These are phyloP conservation scores for Leguminivora glycinivorella DNA, from an alignment of 1,140 invertebrate genomes.

Conservation along the genomic window DNA sequence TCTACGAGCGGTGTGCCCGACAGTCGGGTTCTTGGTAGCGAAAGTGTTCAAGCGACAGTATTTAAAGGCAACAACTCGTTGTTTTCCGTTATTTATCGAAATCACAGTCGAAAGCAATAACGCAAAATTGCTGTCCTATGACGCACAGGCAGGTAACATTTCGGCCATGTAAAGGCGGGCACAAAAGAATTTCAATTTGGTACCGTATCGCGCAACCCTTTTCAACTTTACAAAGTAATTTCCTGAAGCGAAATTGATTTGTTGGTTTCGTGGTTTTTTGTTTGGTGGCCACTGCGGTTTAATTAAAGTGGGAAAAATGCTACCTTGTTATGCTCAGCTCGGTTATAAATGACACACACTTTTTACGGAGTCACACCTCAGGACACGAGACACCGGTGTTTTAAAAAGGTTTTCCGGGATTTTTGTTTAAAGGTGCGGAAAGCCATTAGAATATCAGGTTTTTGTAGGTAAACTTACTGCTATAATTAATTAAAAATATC, in stretches of 20 bases:
- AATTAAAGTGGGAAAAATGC: conserved; percentile 62
- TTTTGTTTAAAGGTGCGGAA: conserved; percentile 1
- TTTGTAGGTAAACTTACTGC: too few relatives aligned
- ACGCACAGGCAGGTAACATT: conserved; percentile 62
- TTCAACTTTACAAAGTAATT: conserved; percentile 73
- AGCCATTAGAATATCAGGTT: background rate
- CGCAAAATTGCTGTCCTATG: conserved; percentile 52
- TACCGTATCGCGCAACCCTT: conserved; percentile 70
- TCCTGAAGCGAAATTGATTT: conserved; percentile 75
- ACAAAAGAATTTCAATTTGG: conserved; percentile 76
- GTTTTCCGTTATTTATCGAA: conserved; percentile 10
- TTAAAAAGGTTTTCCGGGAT: background rate
- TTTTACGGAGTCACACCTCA: conserved; percentile 18
- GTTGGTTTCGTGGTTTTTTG: conserved; percentile 67
- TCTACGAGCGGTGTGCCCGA: too few relatives aligned
- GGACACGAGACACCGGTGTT: conserved; percentile 14
- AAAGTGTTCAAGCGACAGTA: too few relatives aligned
- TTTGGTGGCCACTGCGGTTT: conserved; percentile 67
- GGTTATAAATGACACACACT: conserved; percentile 27
- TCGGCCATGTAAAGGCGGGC: conserved; percentile 64
- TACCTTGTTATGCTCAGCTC: conserved; percentile 25
- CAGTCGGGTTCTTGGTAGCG: too few relatives aligned
- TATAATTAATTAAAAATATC: too few relatives aligned
- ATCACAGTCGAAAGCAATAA: conserved; percentile 30
- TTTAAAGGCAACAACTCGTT: background rate